Evolutionary conservation across 2,113 vertebrate genomes (phyloP).

Genomic region (Albula goreensis): DNA sequence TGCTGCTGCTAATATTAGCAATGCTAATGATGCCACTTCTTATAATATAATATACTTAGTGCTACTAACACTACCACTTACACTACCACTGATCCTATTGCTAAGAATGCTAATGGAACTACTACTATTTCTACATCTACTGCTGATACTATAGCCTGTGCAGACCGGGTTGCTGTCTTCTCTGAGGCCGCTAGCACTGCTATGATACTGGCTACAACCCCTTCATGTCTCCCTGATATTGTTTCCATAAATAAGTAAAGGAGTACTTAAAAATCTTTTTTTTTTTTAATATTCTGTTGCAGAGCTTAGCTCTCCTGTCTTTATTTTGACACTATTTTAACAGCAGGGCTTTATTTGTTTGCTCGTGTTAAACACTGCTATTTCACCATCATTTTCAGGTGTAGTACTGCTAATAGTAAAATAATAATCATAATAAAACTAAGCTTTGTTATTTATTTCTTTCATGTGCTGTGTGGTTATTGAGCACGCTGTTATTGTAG

Average conservation of each 20-base stretch:
- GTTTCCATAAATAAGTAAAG: too few relatives aligned
- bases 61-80: background rate
- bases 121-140: too few relatives aligned
- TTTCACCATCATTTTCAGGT: background rate
- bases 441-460: background rate
- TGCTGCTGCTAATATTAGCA: background rate
- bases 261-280: too few relatives aligned
- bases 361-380: background rate
- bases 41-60: background rate
- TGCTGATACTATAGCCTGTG: too few relatives aligned
- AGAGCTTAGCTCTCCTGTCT: too few relatives aligned
- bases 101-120: too few relatives aligned
- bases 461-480: background rate
- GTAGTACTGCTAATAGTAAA: background rate
- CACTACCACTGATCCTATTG: background rate
- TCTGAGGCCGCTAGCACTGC: too few relatives aligned
- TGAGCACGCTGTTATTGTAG: background rate
- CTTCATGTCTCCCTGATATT: too few relatives aligned
- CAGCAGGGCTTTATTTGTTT: background rate
- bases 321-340: too few relatives aligned
- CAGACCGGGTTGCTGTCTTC: too few relatives aligned
- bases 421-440: background rate
- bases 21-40: background rate
- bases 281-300: too few relatives aligned
- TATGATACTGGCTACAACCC: too few relatives aligned